Evolutionary conservation across 2,797 vertebrate genomes (phyloP), one percentile per base, ranked within the genome.

Genomic region (Glyptemys insculpta): DNA sequence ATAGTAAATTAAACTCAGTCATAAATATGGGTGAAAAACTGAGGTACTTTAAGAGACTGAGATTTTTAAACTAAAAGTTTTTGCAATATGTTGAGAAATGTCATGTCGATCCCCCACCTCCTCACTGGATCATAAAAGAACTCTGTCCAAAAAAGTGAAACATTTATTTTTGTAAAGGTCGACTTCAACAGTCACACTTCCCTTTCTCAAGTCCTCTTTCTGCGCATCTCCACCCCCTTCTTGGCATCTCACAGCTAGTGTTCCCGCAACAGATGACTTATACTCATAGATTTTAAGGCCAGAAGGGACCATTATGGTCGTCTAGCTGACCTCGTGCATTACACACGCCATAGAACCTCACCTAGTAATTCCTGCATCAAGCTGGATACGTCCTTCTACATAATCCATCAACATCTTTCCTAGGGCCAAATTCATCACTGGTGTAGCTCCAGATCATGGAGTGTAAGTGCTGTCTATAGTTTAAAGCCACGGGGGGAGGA

Each of bases 231-330:
- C 56, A 0, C 87, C 94, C 57, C 29, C 54, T 62, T 15, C 31
- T 94, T 88, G 85, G 27, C 11, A 89, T 88, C 78, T 79, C 83
- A 86, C 87, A 72, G 86, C 37, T 95, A 87, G 47, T 41, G 91
- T 95, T 96, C 95, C 47, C 87, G 21, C 2, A 9, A 87, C 62
- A 47, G 85, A 4, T 96, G 94, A 93, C 21, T 96, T 91, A 87
- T 47, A 9, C 84, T 92, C 37, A 5, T 34, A 59, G 57, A 23
- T 11, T 21, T 89, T 92, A 92, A 87, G 25, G 41, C 12, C 41
- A 29, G 23, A 47, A 44, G 50, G 79, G 85, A 21, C 1, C 2
- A 56, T 83, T 93, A 74, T 59, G 81, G 82, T 90, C 88, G 31
- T 2, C 96, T 87, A 52, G 57, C 88, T 91, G 83, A 68, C 88